Base-by-base conservation (phyloP, 2,888 invertebrate genomes). In the Dolomedes plantarius region DNA sequence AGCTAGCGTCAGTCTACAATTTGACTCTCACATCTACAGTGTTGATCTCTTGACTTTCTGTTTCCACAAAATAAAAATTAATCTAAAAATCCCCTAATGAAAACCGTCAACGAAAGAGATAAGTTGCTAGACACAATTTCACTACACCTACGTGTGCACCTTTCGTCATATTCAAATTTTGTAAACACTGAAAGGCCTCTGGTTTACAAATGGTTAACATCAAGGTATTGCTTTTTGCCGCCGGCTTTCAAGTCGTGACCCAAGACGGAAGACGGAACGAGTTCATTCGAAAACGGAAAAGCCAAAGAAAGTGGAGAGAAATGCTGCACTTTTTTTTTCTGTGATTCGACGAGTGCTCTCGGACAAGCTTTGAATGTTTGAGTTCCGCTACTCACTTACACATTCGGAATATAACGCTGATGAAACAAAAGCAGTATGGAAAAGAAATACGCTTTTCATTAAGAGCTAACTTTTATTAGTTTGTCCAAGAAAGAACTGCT, bases 191-290 rank as follows among this genome's bases (percentile, higher is more conserved):
- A 83, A 83, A 83, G 82, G 82, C 82, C 82, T 83, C 82, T 83
- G 82, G 65, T 76, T 81, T 69, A 75, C 74, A 69, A 68, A 69
- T 75, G 75, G 75, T 1, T 46, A 76, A 83, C 82, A 76, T 76
- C 82, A 76, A 83, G 82, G 76, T 83, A 83, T 83, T 83, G 82
- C 82, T 83, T 83, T 81, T 83, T 71, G 67, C 76, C 72, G 71
- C 71, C 76, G 62, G 71, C 76, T 39, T 65, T 76, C 76, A 69
- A 83, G 71, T 11, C 39, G 28, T 71, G n/a, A 13, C 69, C 32
- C 64, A 32, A 23, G 41, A 64, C 74, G 71, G 69, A 50, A n/a
- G 56, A 62, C 29, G 56, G 41, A 27, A 28, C 36, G 29, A 27
- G 3, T 3, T 65, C n/a, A 6, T 1, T 11, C 11, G 23, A 5